These are phyloP conservation scores for Perodicticus potto DNA, from an alignment of 2,797 vertebrate genomes.

Conservation along the genomic window DNA sequence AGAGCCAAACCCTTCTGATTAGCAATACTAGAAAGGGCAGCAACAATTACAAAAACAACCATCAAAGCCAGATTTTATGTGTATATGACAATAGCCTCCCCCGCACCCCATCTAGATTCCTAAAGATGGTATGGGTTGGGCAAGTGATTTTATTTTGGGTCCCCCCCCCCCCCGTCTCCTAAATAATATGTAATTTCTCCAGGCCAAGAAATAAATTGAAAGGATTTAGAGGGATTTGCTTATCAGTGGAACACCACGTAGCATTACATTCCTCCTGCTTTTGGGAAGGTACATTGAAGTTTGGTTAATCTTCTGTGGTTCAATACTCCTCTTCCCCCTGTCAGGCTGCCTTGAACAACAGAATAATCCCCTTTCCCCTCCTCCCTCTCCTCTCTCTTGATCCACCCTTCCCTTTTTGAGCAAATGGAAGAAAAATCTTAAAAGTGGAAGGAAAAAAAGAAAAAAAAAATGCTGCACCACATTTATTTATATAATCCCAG, in stretches of 20 bases:
- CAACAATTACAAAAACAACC: constrained; percentile 41
- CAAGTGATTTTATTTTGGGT: constrained; percentile 70
- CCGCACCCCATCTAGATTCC: constrained; percentile 81
- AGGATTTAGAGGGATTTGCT: constrained; percentile 93
- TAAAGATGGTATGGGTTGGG: constrained; percentile 79
- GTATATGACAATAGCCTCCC: constrained; percentile 80
- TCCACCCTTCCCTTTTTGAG: constrained; percentile 74
- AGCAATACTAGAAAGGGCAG: constrained; percentile 40
- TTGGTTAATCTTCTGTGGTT: constrained; percentile 91
- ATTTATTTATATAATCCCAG: constrained; percentile 70
- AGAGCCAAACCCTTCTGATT: constrained; percentile 70
- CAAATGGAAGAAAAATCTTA: constrained; percentile 81
- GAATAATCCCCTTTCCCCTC: constrained; percentile 86
- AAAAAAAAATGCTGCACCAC: neutral
- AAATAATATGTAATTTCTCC: constrained; percentile 91
- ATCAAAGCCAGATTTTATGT: constrained; percentile 39
- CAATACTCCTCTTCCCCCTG: constrained; percentile 89
- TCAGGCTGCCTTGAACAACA: constrained; percentile 88
- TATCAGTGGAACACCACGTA: constrained; percentile 90
- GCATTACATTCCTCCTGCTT: constrained; percentile 89
- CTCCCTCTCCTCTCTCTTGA: constrained; percentile 71
- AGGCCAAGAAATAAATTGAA: constrained; percentile 92
- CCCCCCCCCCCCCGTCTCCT: constrained; percentile 65
- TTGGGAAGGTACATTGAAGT: constrained; percentile 90
- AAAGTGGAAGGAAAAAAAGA: constrained; percentile 4